Percentiles rank a stretch among this genome's conserved stretches.
Conservation (phyloP, 2,888 invertebrate genomes). For the Volucella bombylans region DNA sequence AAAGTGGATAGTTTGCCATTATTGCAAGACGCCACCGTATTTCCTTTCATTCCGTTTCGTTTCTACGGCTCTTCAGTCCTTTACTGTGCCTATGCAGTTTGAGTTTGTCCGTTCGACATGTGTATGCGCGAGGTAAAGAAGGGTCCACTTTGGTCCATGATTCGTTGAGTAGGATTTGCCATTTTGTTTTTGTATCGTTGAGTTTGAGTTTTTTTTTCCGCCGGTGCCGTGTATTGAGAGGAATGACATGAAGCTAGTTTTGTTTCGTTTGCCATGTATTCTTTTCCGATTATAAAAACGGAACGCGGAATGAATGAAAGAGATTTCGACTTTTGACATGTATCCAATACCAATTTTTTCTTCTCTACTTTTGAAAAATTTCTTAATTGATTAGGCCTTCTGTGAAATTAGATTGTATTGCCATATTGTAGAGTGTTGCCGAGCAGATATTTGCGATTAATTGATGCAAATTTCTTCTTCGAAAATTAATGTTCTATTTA, state of each 20-base stretch:
- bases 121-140: conserved; percentile 1
- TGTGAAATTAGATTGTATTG: conserved; percentile 7
- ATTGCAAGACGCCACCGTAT: conserved; percentile 76
- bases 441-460: background rate
- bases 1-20: conserved; percentile 62
- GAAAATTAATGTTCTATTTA: background rate
- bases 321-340: conserved; percentile 52
- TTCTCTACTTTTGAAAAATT: conserved; percentile 1
- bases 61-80: conserved; percentile 14
- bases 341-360: conserved; percentile 17
- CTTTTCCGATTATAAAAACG: background rate
- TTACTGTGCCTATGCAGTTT: conserved; percentile 1
- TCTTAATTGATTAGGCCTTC: conserved; percentile 46
- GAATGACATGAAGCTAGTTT: conserved; percentile 8
- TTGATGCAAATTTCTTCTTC: conserved; percentile 32
- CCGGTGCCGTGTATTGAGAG: conserved; percentile 49
- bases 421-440: background rate
- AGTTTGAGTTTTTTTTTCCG: conserved; percentile 48
- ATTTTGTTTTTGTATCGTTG: conserved; percentile 68
- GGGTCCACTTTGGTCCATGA: conserved; percentile 28
- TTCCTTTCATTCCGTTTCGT: conserved; percentile 60
- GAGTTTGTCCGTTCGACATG: conserved; percentile 18
- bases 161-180: conserved; percentile 55
- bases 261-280: conserved; percentile 36
- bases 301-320: conserved; percentile 9